Percentiles rank a stretch among this genome's conserved stretches.
Evolutionary conservation across 1,140 invertebrate genomes (phyloP).

Genomic region (Conus betulinus): DNA sequence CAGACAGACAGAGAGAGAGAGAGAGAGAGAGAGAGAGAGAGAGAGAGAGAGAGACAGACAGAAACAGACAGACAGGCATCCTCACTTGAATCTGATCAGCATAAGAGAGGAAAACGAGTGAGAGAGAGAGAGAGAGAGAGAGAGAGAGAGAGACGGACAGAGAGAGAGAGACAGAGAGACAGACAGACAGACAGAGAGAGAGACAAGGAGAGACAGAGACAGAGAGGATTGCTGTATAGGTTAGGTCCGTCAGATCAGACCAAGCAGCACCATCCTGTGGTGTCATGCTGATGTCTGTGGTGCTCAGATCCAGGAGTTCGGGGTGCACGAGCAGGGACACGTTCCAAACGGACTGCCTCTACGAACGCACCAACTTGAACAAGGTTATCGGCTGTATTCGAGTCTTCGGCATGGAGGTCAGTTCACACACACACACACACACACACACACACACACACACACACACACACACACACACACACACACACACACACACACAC

Average conservation of each 20-base stretch:
- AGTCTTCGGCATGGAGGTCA: slow-evolving; percentile 67
- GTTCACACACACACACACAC: not conserved
- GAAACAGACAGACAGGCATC: no score
- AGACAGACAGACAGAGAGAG: not conserved
- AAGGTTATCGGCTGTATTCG: slow-evolving; percentile 65
- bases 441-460: no score
- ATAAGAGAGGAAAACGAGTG: not conserved
- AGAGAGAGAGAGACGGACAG: not conserved
- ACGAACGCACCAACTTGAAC: slow-evolving; percentile 65
- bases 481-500: no score
- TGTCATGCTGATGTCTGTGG: no score
- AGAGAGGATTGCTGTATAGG: not conserved
- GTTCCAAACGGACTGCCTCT: slow-evolving; percentile 69
- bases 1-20: no score
- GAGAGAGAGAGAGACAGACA: no score
- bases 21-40: no score
- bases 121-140: slow-evolving; percentile 10
- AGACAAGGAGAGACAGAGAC: not conserved
- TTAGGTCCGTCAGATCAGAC: no score
- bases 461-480: no score
- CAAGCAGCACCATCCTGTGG: no score
- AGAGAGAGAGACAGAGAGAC: not conserved
- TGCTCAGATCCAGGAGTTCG: slow-evolving; percentile 56
- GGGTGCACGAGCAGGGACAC: slow-evolving; percentile 57
- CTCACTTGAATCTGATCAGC: no score